These are phyloP conservation scores for Micromys minutus DNA, from an alignment of 2,113 vertebrate genomes.

Conservation along the genomic window DNA sequence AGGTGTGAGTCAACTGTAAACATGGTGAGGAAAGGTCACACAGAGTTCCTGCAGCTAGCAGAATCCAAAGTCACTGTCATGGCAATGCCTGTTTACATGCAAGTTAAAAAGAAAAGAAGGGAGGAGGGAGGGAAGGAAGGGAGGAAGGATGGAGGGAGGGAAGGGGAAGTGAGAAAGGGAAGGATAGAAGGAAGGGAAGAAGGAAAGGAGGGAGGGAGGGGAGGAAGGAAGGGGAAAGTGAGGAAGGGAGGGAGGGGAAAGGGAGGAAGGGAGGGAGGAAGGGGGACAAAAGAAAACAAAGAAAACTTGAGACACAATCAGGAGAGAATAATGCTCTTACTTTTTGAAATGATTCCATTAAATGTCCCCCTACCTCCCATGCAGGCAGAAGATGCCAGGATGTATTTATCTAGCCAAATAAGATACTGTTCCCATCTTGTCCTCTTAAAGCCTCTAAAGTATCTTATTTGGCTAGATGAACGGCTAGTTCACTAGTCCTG, in stretches of 20 bases:
- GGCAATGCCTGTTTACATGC: background rate
- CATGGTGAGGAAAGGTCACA: slow-evolving; percentile 37
- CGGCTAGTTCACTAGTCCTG: background rate
- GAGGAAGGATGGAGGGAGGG: too few relatives aligned
- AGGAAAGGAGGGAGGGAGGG: too few relatives aligned
- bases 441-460: too few relatives aligned
- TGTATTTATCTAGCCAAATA: too few relatives aligned
- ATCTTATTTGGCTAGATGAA: background rate
- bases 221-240: too few relatives aligned
- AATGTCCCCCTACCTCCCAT: background rate
- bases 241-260: background rate
- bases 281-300: too few relatives aligned
- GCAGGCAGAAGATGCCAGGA: background rate
- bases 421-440: too few relatives aligned
- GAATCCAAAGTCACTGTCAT: background rate
- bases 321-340: background rate
- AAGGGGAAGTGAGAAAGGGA: too few relatives aligned
- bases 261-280: background rate
- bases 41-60: background rate
- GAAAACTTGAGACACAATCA: background rate
- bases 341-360: background rate
- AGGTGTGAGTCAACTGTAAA: slow-evolving; percentile 71
- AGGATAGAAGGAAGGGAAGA: rapidly evolving
- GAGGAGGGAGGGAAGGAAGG: background rate
- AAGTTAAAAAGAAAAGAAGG: background rate